Evolutionary conservation across 2,797 vertebrate genomes (phyloP).

Genomic region (Decapterus maruadsi): DNA sequence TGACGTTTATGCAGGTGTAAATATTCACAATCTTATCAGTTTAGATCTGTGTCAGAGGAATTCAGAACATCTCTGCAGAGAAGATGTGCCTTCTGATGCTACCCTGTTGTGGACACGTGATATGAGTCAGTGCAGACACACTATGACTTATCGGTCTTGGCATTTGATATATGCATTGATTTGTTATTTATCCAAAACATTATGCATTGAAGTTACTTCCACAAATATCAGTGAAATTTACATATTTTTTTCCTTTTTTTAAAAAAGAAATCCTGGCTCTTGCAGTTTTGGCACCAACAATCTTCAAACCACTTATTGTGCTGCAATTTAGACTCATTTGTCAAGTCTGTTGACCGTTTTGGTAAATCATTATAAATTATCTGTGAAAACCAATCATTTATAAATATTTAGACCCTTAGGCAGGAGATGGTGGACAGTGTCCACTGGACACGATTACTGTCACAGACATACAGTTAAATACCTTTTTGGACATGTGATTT

Average conservation of each 20-base stretch:
- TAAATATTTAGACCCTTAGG: not conserved
- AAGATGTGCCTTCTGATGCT: constrained; percentile 13
- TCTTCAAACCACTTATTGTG: not conserved
- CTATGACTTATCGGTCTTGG: not conserved
- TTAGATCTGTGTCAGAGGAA: not conserved
- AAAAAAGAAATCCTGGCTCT: not conserved
- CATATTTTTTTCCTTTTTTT: not conserved
- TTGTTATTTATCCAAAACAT: constrained; percentile 8
- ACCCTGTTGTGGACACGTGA: not conserved
- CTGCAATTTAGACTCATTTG: not conserved
- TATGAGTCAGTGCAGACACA: not conserved
- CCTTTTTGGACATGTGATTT: no score
- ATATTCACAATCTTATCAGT: not conserved
- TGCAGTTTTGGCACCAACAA: not conserved
- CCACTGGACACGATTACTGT: no score
- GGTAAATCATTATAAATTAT: not conserved
- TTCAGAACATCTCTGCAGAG: not conserved
- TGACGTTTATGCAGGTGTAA: not conserved
- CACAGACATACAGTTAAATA: no score
- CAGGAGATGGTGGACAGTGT: not conserved
- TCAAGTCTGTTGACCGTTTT: not conserved
- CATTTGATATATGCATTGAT: not conserved
- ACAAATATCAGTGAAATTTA: no score
- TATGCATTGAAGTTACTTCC: not conserved
- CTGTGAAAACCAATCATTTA: not conserved